phyloP scores from a whole-genome alignment of 2,888 invertebrate species.

The Drosophila algonquin region DNA sequence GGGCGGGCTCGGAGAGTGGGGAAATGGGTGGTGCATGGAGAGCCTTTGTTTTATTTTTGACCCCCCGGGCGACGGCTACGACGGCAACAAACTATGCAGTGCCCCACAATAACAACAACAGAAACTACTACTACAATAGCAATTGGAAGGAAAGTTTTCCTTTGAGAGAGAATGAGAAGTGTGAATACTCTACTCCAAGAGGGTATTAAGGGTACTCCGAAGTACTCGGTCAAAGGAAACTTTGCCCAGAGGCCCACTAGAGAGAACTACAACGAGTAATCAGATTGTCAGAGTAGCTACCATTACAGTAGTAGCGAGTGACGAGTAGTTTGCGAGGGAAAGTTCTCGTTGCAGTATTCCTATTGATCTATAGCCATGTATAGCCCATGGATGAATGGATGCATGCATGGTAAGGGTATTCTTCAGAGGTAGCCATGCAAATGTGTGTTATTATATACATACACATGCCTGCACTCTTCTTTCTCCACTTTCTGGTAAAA shows the following conservation, averaged over 20 bases:
- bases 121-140: constrained; percentile 4
- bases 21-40: constrained; percentile 15
- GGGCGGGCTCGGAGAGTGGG: background rate
- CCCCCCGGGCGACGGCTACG: constrained; percentile 37
- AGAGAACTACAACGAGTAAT: no score
- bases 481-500: constrained; percentile 17
- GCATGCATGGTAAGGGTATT: constrained; percentile 4
- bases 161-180: background rate
- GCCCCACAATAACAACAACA: constrained; percentile 32
- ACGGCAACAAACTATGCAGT: constrained; percentile 47
- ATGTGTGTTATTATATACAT: constrained; percentile 60
- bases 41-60: constrained; percentile 44
- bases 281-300: no score
- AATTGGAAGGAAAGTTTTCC: background rate
- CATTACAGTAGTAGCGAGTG: no score
- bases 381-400: background rate
- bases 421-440: constrained; percentile 58
- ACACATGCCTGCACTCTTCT: constrained; percentile 23
- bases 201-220: no score
- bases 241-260: no score
- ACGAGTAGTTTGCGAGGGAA: no score
- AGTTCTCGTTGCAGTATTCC: no score
- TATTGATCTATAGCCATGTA: no score
- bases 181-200: background rate
- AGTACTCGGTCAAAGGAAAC: no score